Percentiles rank a stretch among this genome's conserved stretches.
These are phyloP conservation scores for Pheosia tremula DNA, from an alignment of 2,888 invertebrate genomes.

Conservation along the genomic window DNA sequence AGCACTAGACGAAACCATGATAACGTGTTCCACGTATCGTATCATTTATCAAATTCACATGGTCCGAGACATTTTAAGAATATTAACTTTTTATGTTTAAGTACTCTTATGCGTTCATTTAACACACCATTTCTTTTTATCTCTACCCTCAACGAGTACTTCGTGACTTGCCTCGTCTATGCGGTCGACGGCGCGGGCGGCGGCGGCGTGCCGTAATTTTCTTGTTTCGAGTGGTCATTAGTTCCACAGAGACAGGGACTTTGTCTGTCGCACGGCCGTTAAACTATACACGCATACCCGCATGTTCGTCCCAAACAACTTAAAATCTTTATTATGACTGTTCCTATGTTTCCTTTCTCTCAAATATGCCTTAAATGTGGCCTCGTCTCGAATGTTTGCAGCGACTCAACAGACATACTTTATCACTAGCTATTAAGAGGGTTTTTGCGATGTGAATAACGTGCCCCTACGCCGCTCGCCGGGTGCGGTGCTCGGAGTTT, in stretches of 20 bases:
- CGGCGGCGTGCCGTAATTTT: slow-evolving; percentile 67
- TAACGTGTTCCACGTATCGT: slow-evolving; percentile 30
- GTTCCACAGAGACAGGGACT: slow-evolving; percentile 71
- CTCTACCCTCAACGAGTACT: slow-evolving; percentile 51
- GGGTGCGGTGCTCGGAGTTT: slow-evolving; percentile 67
- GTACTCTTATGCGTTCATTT: slow-evolving; percentile 44
- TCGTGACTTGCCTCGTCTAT: slow-evolving; percentile 75
- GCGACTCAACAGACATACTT: slow-evolving; percentile 43
- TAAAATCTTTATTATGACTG: slow-evolving; percentile 46
- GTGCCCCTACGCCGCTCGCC: slow-evolving; percentile 53
- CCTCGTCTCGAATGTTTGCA: slow-evolving; percentile 25
- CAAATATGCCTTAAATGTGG: slow-evolving; percentile 21
- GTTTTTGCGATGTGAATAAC: slow-evolving; percentile 56
- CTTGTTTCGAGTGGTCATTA: slow-evolving; percentile 80
- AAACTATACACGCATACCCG: slow-evolving; percentile 61
- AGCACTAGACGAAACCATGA: slow-evolving; percentile 33
- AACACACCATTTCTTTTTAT: slow-evolving; percentile 46
- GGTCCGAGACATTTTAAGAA: background rate
- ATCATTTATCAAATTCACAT: slow-evolving; percentile 1
- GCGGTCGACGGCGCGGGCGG: slow-evolving; percentile 58
- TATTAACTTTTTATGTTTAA: slow-evolving; percentile 2
- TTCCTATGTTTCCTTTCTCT: slow-evolving; percentile 21
- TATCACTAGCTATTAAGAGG: slow-evolving; percentile 55
- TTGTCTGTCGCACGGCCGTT: slow-evolving; percentile 72
- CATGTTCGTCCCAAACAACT: slow-evolving; percentile 43